phyloP scores from a whole-genome alignment of 2,113 vertebrate genomes.

The Paradoxurus hermaphroditus region DNA sequence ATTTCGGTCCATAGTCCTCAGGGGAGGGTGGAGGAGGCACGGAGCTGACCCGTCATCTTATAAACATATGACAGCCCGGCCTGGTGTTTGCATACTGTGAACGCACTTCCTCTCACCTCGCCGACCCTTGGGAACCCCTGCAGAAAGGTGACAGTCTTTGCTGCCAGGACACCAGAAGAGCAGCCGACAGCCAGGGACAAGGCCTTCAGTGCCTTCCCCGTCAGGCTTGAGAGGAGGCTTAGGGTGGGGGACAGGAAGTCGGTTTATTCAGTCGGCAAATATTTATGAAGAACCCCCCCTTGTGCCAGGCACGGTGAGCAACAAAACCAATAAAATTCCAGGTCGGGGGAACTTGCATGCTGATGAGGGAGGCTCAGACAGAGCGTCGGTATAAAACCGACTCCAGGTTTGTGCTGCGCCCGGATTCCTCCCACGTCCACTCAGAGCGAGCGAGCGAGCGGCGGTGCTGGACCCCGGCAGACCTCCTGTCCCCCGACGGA shows the following conservation, averaged over 20 bases:
- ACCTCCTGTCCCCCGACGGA: background rate
- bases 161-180: background rate
- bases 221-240: background rate
- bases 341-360: background rate
- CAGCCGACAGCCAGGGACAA: background rate
- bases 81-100: background rate
- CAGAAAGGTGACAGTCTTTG: background rate
- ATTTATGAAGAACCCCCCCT: background rate
- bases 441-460: no score
- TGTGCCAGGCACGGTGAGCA: background rate
- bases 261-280: background rate
- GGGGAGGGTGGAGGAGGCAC: accelerated
- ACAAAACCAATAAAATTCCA: background rate
- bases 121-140: background rate
- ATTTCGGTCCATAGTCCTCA: background rate
- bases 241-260: background rate
- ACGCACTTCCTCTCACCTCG: background rate
- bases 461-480: background rate
- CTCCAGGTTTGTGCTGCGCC: background rate
- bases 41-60: no score
- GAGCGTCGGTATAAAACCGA: accelerated
- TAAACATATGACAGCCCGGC: background rate
- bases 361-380: background rate
- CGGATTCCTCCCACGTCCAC: background rate
- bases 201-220: background rate